Conservation (phyloP, 2,113 vertebrate species). For the Rattus rattus region DNA sequence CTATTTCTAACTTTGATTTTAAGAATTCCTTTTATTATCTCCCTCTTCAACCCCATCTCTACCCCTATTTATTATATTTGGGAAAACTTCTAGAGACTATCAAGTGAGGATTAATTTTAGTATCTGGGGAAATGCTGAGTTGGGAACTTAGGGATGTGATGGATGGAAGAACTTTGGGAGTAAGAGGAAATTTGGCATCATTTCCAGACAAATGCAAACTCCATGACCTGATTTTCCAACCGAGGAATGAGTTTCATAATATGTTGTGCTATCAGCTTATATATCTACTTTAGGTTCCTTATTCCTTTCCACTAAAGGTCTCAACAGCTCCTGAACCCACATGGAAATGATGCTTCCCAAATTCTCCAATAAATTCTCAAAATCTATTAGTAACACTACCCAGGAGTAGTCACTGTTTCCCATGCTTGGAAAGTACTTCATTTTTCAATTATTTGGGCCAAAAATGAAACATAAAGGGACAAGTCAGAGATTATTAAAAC, state of each 20-base stretch:
- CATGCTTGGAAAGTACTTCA: not conserved
- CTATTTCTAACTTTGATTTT: not conserved
- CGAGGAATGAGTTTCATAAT: not conserved
- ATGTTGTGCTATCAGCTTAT: not conserved
- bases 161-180: not conserved
- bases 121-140: not conserved
- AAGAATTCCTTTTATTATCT: not conserved
- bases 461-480: not conserved
- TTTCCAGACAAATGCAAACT: not conserved
- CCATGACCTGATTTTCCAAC: not conserved
- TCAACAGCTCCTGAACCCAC: not conserved
- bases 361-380: not conserved
- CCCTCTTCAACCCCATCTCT: not conserved
- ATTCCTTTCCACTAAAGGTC: not conserved
- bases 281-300: not conserved
- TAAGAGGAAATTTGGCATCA: not conserved
- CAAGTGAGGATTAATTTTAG: not conserved
- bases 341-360: not conserved
- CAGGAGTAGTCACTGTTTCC: accelerated
- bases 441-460: not conserved
- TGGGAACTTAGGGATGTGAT: not conserved
- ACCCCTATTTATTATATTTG: not conserved
- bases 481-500: not conserved
- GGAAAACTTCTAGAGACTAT: not conserved
- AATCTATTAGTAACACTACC: not conserved